Evolutionary conservation across 2,113 vertebrate genomes (phyloP), one percentile per base, ranked within the genome.

Genomic region (Grantiella picta): DNA sequence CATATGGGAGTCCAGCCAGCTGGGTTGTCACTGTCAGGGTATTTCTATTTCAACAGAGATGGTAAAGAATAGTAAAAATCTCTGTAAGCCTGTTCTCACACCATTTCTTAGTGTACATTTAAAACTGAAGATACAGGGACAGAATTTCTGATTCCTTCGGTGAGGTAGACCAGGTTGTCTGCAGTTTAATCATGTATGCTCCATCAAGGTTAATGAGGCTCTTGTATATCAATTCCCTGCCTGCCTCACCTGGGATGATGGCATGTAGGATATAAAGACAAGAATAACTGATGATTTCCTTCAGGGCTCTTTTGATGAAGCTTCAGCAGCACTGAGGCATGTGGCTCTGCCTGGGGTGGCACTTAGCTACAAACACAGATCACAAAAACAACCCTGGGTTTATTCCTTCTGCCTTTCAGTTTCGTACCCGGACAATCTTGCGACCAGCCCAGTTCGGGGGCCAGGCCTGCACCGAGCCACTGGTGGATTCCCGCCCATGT

Each of bases 391-490:
- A 11, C 13, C 24, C 24, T 44, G 12, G 3, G 35, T 82, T 93
- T 81, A 73, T 80, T 84, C 71, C 31, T 85, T 95, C 54, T 94
- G 44, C 61, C 63, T 95, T 96, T 68, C 94, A 99, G 99, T 98
- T 98, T 86, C 98, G 98, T 64, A 98, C 97, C 22, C 97, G 98
- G 82, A 94, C 97, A 2, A 66, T 99, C 17, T 70, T 96, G 70
- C 98, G 19, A 21, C 99, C 99, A 4, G 97, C 98, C 64, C 99
- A 99, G 96, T 99, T 99, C 95, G 98, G 98, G 23, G 99, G 99
- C 3, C 95, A 98, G 6, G 86, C 96, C 20, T 99, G 99, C 72
- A 96, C 94, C 0, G 98, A 96, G n/a, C 97, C 96, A 1, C 94
- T 99, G 92, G 92, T 97, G 52, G 98, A 98, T 29, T 98, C 98